A percentile compares a stretch with the other conserved stretches of the same genome.
Conservation (phyloP, 2,888 invertebrate species). For the Drosophila colorata region DNA sequence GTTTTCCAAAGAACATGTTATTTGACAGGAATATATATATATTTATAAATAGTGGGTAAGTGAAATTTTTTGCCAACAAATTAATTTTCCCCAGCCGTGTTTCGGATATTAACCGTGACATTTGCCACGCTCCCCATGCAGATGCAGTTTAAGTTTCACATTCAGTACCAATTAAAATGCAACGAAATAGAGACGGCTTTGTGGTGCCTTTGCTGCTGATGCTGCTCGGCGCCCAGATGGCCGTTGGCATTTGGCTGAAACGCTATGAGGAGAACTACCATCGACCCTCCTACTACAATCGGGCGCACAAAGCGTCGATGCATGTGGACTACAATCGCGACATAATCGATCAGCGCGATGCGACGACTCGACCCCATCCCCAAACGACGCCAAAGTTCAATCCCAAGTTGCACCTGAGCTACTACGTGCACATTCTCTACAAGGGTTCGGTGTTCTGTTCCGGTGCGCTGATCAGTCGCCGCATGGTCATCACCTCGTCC, state of each 20-base stretch:
- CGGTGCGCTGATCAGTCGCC: slow-evolving; percentile 44
- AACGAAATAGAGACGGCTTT: not conserved
- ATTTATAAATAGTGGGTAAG: not conserved
- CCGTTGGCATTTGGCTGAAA: slow-evolving; percentile 29
- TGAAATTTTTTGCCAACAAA: slow-evolving; percentile 1
- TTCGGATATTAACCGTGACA: not conserved
- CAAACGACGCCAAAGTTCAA: slow-evolving; percentile 16
- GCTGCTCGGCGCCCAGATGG: not conserved
- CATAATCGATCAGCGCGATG: slow-evolving; percentile 10
- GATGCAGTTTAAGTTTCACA: not conserved
- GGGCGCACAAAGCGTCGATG: not conserved
- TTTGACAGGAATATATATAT: not conserved
- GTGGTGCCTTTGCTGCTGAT: slow-evolving; percentile 8
- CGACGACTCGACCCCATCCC: not conserved
- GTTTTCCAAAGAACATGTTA: too few species aligned
- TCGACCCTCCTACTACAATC: slow-evolving; percentile 53
- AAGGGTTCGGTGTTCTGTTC: slow-evolving; percentile 45
- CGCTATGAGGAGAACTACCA: slow-evolving; percentile 46
- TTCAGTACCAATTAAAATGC: slow-evolving; percentile 27
- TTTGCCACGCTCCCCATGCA: not conserved
- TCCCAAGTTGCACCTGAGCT: slow-evolving; percentile 15
- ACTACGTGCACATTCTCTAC: slow-evolving; percentile 48
- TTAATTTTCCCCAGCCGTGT: not conserved
- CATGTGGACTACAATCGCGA: slow-evolving; percentile 49
- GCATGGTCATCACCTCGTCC: slow-evolving; percentile 58